Percentiles rank a stretch among this genome's conserved stretches.
phyloP scores from a whole-genome alignment of 1,140 invertebrate genomes.

The Drosophila asahinai region DNA sequence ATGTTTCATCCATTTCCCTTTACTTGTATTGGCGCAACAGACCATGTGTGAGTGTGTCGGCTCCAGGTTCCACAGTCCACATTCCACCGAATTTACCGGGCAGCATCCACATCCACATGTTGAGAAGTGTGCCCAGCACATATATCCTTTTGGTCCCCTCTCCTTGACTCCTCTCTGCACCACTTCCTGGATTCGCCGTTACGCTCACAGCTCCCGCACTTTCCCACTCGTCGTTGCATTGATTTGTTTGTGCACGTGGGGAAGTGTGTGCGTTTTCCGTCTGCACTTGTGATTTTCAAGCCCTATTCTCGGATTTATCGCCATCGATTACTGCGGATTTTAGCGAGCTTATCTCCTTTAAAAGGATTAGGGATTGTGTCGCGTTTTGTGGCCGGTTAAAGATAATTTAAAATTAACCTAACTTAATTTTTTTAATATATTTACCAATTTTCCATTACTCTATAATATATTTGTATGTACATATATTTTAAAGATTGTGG shows the following conservation, averaged over 20 bases:
- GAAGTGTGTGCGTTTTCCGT: constrained; percentile 17
- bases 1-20: constrained; percentile 11
- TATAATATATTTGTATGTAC: neutral
- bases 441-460: neutral
- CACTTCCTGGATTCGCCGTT: constrained; percentile 11
- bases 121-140: constrained; percentile 59
- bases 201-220: constrained; percentile 1
- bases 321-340: constrained; percentile 13
- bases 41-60: constrained; percentile 12
- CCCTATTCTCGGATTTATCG: constrained; percentile 7
- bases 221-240: constrained; percentile 15
- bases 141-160: constrained; percentile 18
- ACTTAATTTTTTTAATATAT: neutral
- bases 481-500: constrained; percentile 5
- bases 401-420: neutral
- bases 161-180: neutral
- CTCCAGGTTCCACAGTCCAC: constrained; percentile 16
- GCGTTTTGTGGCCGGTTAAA: too few species aligned
- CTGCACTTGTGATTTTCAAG: constrained; percentile 26
- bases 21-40: constrained; percentile 47
- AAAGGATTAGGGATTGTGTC: neutral
- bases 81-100: constrained; percentile 66
- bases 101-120: constrained; percentile 74
- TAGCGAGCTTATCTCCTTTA: neutral
- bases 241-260: constrained; percentile 34